Evolutionary conservation across 2,113 vertebrate genomes (phyloP).

Genomic region (Phalacrocorax aristotelis): DNA sequence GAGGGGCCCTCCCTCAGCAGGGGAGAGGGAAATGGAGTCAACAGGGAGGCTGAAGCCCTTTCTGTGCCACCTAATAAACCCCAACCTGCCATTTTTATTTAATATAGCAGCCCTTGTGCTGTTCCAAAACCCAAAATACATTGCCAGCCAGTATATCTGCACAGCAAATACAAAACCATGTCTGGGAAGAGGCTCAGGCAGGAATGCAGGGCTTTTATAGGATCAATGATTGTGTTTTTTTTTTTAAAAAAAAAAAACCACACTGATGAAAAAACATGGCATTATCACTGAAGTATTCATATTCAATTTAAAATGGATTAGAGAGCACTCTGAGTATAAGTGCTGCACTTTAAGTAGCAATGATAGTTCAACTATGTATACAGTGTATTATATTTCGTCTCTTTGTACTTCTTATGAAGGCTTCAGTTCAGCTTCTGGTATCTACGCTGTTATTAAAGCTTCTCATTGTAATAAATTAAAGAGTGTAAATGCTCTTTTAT

Average conservation of each 20-base stretch:
- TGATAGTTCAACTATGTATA: neutral
- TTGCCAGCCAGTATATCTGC: neutral
- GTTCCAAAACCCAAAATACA: neutral
- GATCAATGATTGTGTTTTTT: neutral
- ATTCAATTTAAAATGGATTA: conserved; percentile 54
- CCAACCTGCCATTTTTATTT: neutral
- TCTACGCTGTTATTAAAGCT: neutral
- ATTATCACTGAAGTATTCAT: neutral
- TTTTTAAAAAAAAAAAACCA: neutral
- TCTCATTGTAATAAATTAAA: neutral
- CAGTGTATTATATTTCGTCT: neutral
- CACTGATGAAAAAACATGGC: neutral
- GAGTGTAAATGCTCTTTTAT: neutral
- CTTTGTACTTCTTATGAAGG: neutral
- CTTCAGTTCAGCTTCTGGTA: neutral
- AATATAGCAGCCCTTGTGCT: neutral
- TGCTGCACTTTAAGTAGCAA: conserved; percentile 15
- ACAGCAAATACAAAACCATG: neutral
- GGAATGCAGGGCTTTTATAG: neutral
- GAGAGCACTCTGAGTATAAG: neutral
- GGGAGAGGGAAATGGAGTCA: neutral
- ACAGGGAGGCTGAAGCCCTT: neutral
- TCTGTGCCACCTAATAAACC: neutral
- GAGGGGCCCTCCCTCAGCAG: neutral
- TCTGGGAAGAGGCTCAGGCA: neutral